Evolutionary conservation across 2,797 vertebrate species (phyloP).

Genomic region (Poecilia velifera): DNA sequence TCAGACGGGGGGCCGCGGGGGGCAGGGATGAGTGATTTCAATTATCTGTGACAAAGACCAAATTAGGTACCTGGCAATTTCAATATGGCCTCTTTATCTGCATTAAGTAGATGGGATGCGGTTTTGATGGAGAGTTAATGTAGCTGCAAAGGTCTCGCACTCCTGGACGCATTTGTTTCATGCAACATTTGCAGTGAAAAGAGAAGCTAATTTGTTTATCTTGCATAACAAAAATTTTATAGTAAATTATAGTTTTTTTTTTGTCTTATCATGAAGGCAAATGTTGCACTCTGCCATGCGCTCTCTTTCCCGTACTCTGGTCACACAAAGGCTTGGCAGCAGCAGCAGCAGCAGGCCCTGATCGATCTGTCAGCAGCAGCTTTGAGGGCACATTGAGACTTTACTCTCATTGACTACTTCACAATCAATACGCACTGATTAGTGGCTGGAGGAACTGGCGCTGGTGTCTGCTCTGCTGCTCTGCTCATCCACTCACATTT

Average conservation of each 20-base stretch:
- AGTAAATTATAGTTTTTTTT: constrained; percentile 16
- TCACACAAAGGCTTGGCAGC: constrained; percentile 50
- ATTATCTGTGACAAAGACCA: constrained; percentile 79
- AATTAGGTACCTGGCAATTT: constrained; percentile 81
- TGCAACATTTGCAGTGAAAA: neutral
- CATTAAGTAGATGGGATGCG: constrained; percentile 66
- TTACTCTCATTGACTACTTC: constrained; percentile 70
- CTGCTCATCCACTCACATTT: constrained; percentile 30
- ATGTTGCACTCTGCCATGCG: constrained; percentile 14
- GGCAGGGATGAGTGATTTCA: constrained; percentile 75
- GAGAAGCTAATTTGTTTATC: neutral
- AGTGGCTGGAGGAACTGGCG: constrained; percentile 58
- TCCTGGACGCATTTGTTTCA: constrained; percentile 26
- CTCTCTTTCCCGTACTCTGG: constrained; percentile 61
- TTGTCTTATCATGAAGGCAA: constrained; percentile 23
- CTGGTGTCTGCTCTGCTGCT: constrained; percentile 40
- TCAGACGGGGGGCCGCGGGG: constrained; percentile 55
- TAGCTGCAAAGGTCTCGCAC: constrained; percentile 23
- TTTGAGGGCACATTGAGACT: constrained; percentile 72
- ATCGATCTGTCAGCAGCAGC: constrained; percentile 62
- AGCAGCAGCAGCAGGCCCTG: constrained; percentile 30
- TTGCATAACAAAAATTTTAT: constrained; percentile 13
- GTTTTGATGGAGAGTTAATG: constrained; percentile 57
- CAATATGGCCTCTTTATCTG: constrained; percentile 69
- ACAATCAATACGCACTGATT: constrained; percentile 76